Conservation (phyloP, 2,797 vertebrate genomes). For the Phataginus tetradactyla region DNA sequence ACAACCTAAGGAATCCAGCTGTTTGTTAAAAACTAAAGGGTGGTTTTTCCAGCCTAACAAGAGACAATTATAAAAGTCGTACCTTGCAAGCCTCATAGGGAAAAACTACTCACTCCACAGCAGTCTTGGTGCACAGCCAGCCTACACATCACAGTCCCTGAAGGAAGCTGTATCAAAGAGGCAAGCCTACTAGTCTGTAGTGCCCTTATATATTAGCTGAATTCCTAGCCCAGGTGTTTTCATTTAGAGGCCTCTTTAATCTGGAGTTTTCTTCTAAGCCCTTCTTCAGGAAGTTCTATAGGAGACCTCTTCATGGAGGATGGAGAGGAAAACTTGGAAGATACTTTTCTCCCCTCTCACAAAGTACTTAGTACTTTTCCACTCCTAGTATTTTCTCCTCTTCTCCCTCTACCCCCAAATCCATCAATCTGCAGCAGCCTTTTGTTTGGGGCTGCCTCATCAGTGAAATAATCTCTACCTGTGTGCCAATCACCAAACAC, state of each 20-base stretch:
- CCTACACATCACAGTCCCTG: rapidly evolving
- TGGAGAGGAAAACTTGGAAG: not conserved
- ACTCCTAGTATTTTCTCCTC: not conserved
- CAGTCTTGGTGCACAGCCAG: too few species aligned
- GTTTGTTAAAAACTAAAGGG: not conserved
- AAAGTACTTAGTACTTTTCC: not conserved
- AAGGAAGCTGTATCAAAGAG: not conserved
- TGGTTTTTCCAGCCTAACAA: not conserved
- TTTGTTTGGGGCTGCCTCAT: not conserved
- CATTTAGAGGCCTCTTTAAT: not conserved
- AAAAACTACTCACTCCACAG: not conserved
- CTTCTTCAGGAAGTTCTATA: not conserved
- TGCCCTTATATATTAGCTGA: not conserved
- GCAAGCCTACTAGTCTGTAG: not conserved
- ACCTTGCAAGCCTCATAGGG: rapidly evolving
- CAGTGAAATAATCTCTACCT: not conserved
- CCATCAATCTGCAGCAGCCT: not conserved
- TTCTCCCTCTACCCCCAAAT: rapidly evolving
- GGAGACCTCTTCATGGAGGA: not conserved
- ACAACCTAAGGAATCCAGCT: not conserved
- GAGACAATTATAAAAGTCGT: not conserved
- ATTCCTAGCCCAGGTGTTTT: not conserved
- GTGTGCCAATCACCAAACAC: too few species aligned
- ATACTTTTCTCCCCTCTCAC: not conserved
- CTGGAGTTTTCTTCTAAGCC: not conserved